Conservation (phyloP, 2,888 invertebrate genomes). For the Pedicia rivosa region DNA sequence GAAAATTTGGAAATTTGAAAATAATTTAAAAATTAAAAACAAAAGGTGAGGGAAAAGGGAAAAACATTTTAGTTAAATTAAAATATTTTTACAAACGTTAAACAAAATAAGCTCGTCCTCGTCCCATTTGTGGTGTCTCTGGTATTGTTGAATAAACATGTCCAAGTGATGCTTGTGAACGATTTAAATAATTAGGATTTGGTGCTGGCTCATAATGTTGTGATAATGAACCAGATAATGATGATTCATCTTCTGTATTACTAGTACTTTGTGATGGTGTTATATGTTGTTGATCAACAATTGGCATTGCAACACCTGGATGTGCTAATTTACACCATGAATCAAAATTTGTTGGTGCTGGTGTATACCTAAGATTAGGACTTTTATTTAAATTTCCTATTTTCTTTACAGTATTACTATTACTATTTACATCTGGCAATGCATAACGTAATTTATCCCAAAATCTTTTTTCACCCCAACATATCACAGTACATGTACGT, state of each 20-base stretch:
- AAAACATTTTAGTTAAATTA: too few species aligned
- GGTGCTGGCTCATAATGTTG: slow-evolving; percentile 9
- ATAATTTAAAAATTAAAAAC: background rate
- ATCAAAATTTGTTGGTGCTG: slow-evolving; percentile 54
- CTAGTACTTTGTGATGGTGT: slow-evolving; percentile 11
- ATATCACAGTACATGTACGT: slow-evolving; percentile 52
- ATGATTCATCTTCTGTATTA: slow-evolving; percentile 11
- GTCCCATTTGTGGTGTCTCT: slow-evolving; percentile 12
- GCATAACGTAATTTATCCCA: slow-evolving; percentile 76
- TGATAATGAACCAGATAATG: slow-evolving; percentile 9
- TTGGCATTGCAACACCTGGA: slow-evolving; percentile 15
- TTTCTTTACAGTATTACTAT: slow-evolving; percentile 7
- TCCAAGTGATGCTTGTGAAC: slow-evolving; percentile 10
- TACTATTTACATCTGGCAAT: slow-evolving; percentile 48
- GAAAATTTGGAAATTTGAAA: background rate
- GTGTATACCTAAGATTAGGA: slow-evolving; percentile 42
- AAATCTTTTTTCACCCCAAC: slow-evolving; percentile 72
- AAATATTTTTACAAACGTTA: slow-evolving; percentile 6
- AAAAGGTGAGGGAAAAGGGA: too few species aligned
- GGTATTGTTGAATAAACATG: slow-evolving; percentile 13
- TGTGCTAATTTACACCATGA: slow-evolving; percentile 54
- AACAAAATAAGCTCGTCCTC: slow-evolving; percentile 10
- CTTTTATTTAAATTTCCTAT: slow-evolving; percentile 3
- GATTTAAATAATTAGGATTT: slow-evolving; percentile 9
- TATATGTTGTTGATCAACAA: slow-evolving; percentile 5